Conservation (phyloP, 2,888 invertebrate species). For the Drosophila prostipennis region DNA sequence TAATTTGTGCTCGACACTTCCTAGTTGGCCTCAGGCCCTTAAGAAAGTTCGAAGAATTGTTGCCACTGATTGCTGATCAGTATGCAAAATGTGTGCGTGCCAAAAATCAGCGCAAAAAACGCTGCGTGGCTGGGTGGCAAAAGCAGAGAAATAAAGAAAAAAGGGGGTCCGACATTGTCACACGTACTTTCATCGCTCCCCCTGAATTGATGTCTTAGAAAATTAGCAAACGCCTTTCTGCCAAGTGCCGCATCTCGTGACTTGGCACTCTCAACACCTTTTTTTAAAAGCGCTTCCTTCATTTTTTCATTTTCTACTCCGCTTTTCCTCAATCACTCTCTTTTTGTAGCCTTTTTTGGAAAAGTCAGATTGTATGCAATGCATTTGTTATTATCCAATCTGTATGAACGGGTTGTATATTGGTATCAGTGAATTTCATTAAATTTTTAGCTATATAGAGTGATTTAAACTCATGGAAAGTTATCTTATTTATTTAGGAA, state of each 20-base stretch:
- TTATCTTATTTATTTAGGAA: not conserved
- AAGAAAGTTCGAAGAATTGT: constrained; percentile 18
- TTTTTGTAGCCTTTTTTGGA: constrained; percentile 15
- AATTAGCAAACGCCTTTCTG: constrained; percentile 71
- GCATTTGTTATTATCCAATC: constrained; percentile 54
- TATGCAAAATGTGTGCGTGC: constrained; percentile 81
- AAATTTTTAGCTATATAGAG: not conserved
- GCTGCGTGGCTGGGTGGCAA: constrained; percentile 21
- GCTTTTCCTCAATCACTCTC: not conserved
- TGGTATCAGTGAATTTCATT: constrained; percentile 34
- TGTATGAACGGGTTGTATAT: constrained; percentile 56
- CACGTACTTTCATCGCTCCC: constrained; percentile 61
- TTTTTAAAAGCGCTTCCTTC: constrained; percentile 12
- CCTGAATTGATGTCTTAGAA: constrained; percentile 80
- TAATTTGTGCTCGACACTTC: constrained; percentile 74
- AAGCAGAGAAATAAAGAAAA: not conserved
- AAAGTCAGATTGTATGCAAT: constrained; percentile 62
- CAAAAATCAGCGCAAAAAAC: constrained; percentile 74
- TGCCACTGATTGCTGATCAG: constrained; percentile 79
- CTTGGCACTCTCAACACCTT: constrained; percentile 43
- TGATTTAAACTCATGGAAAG: not conserved
- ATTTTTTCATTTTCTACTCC: not conserved
- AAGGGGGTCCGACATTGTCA: constrained; percentile 63
- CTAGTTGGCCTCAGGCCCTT: constrained; percentile 8
- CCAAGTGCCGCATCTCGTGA: constrained; percentile 33